phyloP scores from a whole-genome alignment of 2,113 vertebrate genomes.

The Scatophagus argus region DNA sequence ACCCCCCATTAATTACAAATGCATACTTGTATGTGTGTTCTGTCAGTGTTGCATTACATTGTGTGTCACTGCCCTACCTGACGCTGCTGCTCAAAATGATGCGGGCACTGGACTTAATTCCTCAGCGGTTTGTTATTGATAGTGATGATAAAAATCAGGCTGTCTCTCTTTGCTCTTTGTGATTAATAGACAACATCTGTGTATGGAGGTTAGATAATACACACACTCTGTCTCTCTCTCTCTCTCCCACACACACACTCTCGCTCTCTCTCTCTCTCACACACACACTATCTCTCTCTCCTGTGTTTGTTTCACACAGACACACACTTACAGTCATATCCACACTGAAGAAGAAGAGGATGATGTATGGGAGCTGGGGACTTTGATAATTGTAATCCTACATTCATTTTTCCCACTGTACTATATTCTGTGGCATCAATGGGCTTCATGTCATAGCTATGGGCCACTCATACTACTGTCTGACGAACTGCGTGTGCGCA shows the following conservation, averaged over 20 bases:
- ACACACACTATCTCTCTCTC: not conserved
- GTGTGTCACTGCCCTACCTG: slow-evolving; percentile 50
- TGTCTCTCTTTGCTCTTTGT: slow-evolving; percentile 68
- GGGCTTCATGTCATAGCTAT: slow-evolving; percentile 30
- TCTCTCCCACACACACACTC: slow-evolving; percentile 11
- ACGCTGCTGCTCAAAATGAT: slow-evolving; percentile 20
- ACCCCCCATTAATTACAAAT: slow-evolving; percentile 8
- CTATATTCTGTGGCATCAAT: slow-evolving; percentile 37
- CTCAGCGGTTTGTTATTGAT: slow-evolving; percentile 65
- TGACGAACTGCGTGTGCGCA: slow-evolving; percentile 3
- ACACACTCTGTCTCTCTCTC: slow-evolving; percentile 43
- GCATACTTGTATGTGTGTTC: not conserved
- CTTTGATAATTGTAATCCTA: slow-evolving; percentile 56
- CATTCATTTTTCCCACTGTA: slow-evolving; percentile 41
- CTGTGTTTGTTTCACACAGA: not conserved
- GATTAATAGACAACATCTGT: slow-evolving; percentile 79
- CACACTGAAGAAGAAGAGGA: slow-evolving; percentile 19
- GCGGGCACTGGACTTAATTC: slow-evolving; percentile 48
- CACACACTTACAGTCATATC: slow-evolving; percentile 15
- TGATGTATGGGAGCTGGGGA: slow-evolving; percentile 50
- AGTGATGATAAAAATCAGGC: slow-evolving; percentile 75
- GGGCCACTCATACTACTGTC: slow-evolving; percentile 6
- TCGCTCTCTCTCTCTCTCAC: slow-evolving; percentile 30
- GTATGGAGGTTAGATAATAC: slow-evolving; percentile 60
- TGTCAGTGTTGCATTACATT: slow-evolving; percentile 4